Percentiles rank a stretch among this genome's conserved stretches.
These are phyloP conservation scores for Electrona antarctica DNA, from an alignment of 2,113 vertebrate genomes.

Conservation along the genomic window DNA sequence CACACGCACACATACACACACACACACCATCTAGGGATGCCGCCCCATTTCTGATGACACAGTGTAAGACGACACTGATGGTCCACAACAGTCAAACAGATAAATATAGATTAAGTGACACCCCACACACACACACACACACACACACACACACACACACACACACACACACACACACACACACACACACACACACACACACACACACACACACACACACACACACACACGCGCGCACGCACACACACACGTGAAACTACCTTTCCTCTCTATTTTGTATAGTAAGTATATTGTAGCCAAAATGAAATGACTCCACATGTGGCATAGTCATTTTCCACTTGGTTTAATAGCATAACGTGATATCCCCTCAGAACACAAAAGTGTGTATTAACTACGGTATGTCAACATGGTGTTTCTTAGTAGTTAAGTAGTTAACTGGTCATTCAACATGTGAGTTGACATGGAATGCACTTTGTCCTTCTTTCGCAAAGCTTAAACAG, in stretches of 20 bases:
- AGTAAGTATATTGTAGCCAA: slow-evolving; percentile 25
- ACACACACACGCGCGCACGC: no score
- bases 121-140: not conserved
- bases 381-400: not conserved
- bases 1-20: slow-evolving; percentile 3
- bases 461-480: not conserved
- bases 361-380: not conserved
- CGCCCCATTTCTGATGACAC: slow-evolving; percentile 45
- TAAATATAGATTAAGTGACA: slow-evolving; percentile 59
- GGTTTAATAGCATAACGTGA: slow-evolving; percentile 4
- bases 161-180: no score
- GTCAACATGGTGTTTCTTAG: not conserved
- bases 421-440: not conserved
- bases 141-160: no score
- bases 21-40: not conserved
- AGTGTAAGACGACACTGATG: slow-evolving; percentile 48
- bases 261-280: slow-evolving; percentile 31
- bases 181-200: not conserved
- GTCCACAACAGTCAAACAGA: slow-evolving; percentile 47
- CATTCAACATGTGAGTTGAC: not conserved
- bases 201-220: no score
- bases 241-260: no score
- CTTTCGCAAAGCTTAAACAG: not conserved
- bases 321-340: slow-evolving; percentile 5
- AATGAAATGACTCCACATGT: not conserved